These are phyloP conservation scores for Zoanthus sociatus DNA, from an alignment of 92 coral and sea anemone species.

Conservation along the genomic window DNA sequence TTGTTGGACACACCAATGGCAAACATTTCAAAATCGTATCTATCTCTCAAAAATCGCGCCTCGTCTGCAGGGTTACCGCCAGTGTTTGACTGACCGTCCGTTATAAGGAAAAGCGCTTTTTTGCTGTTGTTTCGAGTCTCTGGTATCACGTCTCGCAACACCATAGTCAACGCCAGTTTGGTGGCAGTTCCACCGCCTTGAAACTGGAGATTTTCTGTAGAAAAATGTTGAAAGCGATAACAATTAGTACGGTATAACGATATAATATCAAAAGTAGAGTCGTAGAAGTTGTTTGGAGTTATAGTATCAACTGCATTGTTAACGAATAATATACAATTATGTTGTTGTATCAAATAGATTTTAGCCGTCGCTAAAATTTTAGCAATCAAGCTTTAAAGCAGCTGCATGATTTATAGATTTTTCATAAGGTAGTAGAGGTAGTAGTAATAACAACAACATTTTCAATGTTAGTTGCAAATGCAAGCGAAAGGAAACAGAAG, in stretches of 20 bases:
- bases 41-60: slow-evolving; percentile 78
- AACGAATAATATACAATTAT: no score
- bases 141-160: slow-evolving; percentile 75
- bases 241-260: background rate
- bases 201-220: slow-evolving; percentile 77
- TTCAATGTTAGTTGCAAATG: background rate
- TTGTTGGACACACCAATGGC: slow-evolving; percentile 92
- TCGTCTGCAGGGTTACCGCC: slow-evolving; percentile 78
- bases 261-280: no score
- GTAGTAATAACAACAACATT: background rate
- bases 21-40: slow-evolving; percentile 81
- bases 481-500: no score
- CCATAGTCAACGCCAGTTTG: slow-evolving; percentile 74
- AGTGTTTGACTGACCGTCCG: slow-evolving; percentile 92
- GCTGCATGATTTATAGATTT: no score
- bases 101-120: slow-evolving; percentile 92
- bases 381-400: no score
- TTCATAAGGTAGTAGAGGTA: background rate
- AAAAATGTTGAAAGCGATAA: background rate
- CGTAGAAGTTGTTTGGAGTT: no score
- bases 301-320: no score
- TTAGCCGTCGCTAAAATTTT: no score
- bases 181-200: slow-evolving; percentile 97
- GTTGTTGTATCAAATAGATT: no score
- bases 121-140: slow-evolving; percentile 88